phyloP scores from a whole-genome alignment of 2,888 invertebrate species.

The Drosophila nr. perissopoda region DNA sequence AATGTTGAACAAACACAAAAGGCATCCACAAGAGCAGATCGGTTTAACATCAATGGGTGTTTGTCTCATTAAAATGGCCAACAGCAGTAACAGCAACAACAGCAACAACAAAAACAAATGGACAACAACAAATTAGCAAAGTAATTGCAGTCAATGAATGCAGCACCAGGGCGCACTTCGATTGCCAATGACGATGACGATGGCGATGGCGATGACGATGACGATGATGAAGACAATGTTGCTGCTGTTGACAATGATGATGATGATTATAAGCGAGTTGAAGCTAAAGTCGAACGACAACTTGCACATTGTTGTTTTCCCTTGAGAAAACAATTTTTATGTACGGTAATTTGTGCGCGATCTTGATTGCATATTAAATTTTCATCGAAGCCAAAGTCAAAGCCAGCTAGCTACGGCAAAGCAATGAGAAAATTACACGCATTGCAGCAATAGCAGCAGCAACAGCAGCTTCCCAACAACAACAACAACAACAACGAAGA shows the following conservation, averaged over 20 bases:
- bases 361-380: conserved; percentile 81
- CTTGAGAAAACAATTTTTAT: conserved; percentile 78
- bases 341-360: conserved; percentile 78
- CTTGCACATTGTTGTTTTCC: conserved; percentile 75
- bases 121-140: conserved; percentile 55
- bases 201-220: conserved; percentile 26
- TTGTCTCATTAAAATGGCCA: conserved; percentile 27
- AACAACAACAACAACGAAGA: conserved; percentile 22
- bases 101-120: conserved; percentile 9
- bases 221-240: conserved; percentile 14
- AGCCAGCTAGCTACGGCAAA: conserved; percentile 42
- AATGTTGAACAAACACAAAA: conserved; percentile 13
- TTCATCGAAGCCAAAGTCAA: conserved; percentile 65
- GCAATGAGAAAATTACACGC: conserved; percentile 81
- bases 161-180: conserved; percentile 37
- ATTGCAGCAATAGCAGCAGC: conserved; percentile 56
- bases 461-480: conserved; percentile 42
- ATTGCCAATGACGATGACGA: conserved; percentile 40
- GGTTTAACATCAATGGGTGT: conserved; percentile 20
- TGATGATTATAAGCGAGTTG: conserved; percentile 29
- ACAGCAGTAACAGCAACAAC: conserved; percentile 9
- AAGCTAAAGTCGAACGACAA: conserved; percentile 60
- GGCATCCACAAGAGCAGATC: neutral
- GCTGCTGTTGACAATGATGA: conserved; percentile 18
- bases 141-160: conserved; percentile 56